A percentile compares a stretch with the other conserved stretches of the same genome.
Conservation (phyloP, 2,888 invertebrate genomes). For the Hoplodrina ambigua region DNA sequence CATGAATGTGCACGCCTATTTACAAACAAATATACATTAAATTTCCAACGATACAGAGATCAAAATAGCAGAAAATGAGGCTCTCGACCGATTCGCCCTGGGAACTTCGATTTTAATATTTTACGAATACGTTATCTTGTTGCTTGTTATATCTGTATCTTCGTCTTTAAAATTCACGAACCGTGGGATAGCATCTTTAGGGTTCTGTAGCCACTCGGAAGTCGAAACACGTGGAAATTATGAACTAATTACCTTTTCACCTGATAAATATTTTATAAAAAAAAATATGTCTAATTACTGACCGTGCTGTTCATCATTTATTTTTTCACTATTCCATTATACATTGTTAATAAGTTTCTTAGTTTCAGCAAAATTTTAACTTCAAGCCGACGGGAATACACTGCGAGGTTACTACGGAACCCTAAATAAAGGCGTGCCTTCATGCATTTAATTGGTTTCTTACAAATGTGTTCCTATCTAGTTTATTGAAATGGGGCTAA, state of each 20-base stretch:
- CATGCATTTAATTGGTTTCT: neutral
- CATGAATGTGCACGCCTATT: neutral
- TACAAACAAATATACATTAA: neutral
- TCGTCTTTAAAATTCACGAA: no score
- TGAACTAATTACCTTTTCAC: neutral
- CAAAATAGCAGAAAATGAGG: no score
- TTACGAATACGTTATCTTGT: neutral
- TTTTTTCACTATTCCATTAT: neutral
- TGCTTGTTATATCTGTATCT: neutral
- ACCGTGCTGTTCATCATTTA: neutral
- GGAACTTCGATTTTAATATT: neutral
- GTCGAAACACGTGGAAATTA: neutral
- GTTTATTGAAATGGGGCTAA: neutral
- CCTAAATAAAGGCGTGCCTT: neutral
- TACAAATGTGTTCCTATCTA: neutral
- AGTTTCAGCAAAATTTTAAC: slow-evolving; percentile 20
- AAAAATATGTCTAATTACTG: neutral
- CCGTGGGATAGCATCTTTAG: neutral
- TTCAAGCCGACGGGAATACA: slow-evolving; percentile 7
- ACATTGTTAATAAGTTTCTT: slow-evolving; percentile 2
- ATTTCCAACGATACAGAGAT: neutral
- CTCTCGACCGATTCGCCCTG: no score
- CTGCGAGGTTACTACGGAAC: slow-evolving; percentile 16
- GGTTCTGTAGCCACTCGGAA: slow-evolving; percentile 15
- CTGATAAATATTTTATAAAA: neutral